Evolutionary conservation across 2,113 vertebrate species (phyloP), one percentile per base, ranked within the genome.

Genomic region (Cebidichthys violaceus): DNA sequence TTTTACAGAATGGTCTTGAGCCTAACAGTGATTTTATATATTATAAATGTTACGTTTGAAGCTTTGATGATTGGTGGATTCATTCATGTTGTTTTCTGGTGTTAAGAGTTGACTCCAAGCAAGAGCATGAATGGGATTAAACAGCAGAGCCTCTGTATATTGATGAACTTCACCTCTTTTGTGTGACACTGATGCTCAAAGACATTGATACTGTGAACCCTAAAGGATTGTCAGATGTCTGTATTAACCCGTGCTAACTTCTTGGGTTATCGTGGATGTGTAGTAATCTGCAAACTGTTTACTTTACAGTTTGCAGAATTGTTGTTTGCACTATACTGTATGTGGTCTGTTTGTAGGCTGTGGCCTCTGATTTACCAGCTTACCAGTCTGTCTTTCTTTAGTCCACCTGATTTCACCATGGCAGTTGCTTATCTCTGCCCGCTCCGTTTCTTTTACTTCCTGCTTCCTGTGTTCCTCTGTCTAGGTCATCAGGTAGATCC

Each of bases 401-500:
- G 1, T 2, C 6, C 17, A 2, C 24, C 61, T 14, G 9, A 24
- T 43, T 66, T 67, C 37, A 20, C 18, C 41, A 6, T 17, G 43
- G 27, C 61, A 41, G 47, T 64, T 75, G 50, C 75, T 71, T 67
- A 31, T 71, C 41, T 45, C 47, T 74, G 15, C 77, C 45, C 9
- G 57, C 70, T 52, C 39, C 10, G n/a, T 82, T 68, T 80, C 79
- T 88, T 82, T 86, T 9, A 86, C 83, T 68, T 83, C 68, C 76
- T 72, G 35, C 78, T 84, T 78, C 81, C 61, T 79, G 43, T 75
- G 27, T 79, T 52, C 43, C 59, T 75, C 57, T 33, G 6, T 86
- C 0, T 90, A 99, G 98, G 97, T 99, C 96, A 99, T 97, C 96
- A 96, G 97, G 94, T 97, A 99, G 97, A 99, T 99, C 97, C 97